Percentiles rank a stretch among this genome's conserved stretches.
Evolutionary conservation across 2,797 vertebrate genomes (phyloP).

Genomic region (Dendrocincla tyrannina): DNA sequence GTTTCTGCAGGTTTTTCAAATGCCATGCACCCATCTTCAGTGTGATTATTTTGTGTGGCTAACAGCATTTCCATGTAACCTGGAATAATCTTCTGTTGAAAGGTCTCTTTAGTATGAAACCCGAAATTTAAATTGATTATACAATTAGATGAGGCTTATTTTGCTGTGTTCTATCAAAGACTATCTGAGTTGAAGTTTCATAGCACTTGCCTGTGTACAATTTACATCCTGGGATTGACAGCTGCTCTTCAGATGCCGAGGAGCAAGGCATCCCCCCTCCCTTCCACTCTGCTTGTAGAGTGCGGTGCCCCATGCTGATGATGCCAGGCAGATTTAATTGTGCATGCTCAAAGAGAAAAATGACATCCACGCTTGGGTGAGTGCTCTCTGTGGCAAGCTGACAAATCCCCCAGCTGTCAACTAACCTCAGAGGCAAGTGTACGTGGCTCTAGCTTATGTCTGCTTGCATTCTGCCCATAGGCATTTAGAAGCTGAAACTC

Average conservation of each 20-base stretch:
- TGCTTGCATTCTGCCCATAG: constrained; percentile 41
- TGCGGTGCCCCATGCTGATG: constrained; percentile 26
- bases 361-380: constrained; percentile 46
- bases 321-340: constrained; percentile 66
- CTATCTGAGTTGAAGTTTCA: background rate
- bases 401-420: constrained; percentile 65
- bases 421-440: constrained; percentile 59
- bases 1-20: background rate
- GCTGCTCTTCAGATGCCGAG: background rate
- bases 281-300: background rate
- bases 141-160: background rate
- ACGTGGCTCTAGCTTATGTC: constrained; percentile 36
- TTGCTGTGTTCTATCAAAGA: background rate
- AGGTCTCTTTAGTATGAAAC: background rate
- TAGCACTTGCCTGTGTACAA: background rate
- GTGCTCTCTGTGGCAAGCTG: constrained; percentile 65
- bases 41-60: background rate
- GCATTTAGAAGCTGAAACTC: constrained; percentile 34
- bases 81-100: background rate
- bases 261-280: background rate
- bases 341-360: constrained; percentile 67
- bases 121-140: background rate
- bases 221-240: background rate
- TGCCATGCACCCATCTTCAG: background rate
- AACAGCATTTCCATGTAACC: background rate